Evolutionary conservation across 2,797 vertebrate species (phyloP), one percentile per base, ranked within the genome.

Genomic region (Lepus townsendii): DNA sequence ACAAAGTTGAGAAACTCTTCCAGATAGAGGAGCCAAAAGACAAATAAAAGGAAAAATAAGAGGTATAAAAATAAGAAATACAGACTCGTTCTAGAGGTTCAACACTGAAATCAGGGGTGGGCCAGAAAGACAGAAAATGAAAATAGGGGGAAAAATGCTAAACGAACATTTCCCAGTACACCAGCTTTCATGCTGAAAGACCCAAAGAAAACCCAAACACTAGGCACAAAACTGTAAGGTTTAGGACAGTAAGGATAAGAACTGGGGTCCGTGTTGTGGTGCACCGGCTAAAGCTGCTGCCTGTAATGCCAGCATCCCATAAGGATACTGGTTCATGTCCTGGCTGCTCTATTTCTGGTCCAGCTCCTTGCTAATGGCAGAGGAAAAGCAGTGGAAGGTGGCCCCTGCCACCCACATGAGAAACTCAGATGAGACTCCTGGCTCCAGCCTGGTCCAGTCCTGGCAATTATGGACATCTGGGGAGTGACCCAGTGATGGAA

Each of bases 211-310:
- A 89, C 14, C 27, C 32, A 60, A 5, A n/a, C 30, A 47, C 38
- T 57, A 13, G 47, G 66, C 60, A 86, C 13, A 38, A 91, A 91
- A 62, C 14, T 6, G 2, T 27, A 87, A 79, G 62, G 47, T 42
- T 82, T 84, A 71, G 5, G 88, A 87, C 24, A 72, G 14, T 60
- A 87, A 75, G 77, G 86, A 85, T 65, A 90, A 92, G 32, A 62
- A 47, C 19, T 47, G 42, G 42, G 42, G 42, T 8, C 42, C 9
- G 42, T 9, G 8, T 47, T 47, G 42, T 47, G 42, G 42, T 47
- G 42, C 42, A 1, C 42, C 8, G 8, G 42, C 42, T 47, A 47
- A 47, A 47, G 42, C 42, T 47, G 42, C 42, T 47, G 42, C 8
- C 42, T 47, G 42, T 47, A 8, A 47, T 47, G 42, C 42, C 42